phyloP scores from a whole-genome alignment of 2,888 invertebrate genomes.

The Rhagium mordax region DNA sequence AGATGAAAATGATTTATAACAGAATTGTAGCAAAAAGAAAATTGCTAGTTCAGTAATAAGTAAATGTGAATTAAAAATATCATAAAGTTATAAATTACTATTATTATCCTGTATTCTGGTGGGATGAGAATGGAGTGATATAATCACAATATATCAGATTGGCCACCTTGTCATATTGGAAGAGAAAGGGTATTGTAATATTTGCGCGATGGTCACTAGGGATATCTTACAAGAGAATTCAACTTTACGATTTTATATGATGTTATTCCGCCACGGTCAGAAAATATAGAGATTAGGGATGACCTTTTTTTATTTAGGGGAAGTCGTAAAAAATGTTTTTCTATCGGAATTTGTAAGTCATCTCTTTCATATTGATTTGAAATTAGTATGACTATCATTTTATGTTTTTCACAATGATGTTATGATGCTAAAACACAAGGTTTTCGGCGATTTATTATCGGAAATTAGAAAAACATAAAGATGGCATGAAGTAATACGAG shows the following conservation, averaged over 20 bases:
- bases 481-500: no score
- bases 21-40: background rate
- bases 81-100: no score
- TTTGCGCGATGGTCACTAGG: constrained; percentile 39
- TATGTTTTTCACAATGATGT: background rate
- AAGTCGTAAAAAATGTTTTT: constrained; percentile 14
- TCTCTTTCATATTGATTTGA: background rate
- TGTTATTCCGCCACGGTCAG: constrained; percentile 30
- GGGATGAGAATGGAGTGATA: constrained; percentile 32
- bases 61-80: no score
- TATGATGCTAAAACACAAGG: no score
- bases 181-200: constrained; percentile 44
- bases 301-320: background rate
- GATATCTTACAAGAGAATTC: constrained; percentile 33
- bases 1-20: background rate
- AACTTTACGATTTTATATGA: constrained; percentile 18
- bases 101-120: constrained; percentile 1
- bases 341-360: background rate
- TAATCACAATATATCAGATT: constrained; percentile 40
- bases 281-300: constrained; percentile 16
- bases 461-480: no score
- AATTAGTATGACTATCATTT: background rate
- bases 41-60: background rate
- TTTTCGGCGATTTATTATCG: no score
- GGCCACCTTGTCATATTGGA: constrained; percentile 38